Conservation (phyloP, 2,113 vertebrate species). For the Lamprotornis superbus region DNA sequence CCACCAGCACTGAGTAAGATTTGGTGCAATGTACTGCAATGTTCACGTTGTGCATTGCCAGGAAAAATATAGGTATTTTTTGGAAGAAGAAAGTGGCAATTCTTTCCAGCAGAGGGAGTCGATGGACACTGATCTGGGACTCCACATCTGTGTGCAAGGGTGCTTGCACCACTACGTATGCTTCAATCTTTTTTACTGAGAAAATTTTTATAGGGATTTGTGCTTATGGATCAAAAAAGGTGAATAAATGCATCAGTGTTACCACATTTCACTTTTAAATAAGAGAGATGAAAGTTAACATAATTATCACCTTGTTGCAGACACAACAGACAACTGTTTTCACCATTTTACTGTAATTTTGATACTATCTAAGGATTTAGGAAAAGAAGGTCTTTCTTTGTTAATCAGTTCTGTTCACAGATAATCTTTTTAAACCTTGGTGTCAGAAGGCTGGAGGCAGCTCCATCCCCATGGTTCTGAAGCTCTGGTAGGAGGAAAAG, state of each 20-base stretch:
- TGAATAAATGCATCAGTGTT: background rate
- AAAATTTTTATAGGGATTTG: background rate
- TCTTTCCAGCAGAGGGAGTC: constrained; percentile 74
- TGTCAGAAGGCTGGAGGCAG: background rate
- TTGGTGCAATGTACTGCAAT: background rate
- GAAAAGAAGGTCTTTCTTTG: background rate
- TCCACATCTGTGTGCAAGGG: background rate
- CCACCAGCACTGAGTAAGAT: background rate
- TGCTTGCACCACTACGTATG: rapidly evolving
- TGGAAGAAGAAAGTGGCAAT: background rate
- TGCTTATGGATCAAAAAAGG: background rate
- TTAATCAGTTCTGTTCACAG: background rate
- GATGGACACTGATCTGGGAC: constrained; percentile 26
- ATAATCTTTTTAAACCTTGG: background rate
- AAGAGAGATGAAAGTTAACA: background rate
- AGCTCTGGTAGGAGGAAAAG: background rate
- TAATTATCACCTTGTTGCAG: background rate
- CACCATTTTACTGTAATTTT: background rate
- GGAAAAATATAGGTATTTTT: background rate
- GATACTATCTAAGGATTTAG: background rate
- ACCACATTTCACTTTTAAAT: background rate
- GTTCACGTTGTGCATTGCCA: background rate
- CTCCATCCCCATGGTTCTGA: background rate
- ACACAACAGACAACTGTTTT: background rate
- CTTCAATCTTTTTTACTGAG: background rate